These are phyloP conservation scores for Premnoplex brunnescens DNA, from an alignment of 2,797 vertebrate genomes.

Conservation along the genomic window DNA sequence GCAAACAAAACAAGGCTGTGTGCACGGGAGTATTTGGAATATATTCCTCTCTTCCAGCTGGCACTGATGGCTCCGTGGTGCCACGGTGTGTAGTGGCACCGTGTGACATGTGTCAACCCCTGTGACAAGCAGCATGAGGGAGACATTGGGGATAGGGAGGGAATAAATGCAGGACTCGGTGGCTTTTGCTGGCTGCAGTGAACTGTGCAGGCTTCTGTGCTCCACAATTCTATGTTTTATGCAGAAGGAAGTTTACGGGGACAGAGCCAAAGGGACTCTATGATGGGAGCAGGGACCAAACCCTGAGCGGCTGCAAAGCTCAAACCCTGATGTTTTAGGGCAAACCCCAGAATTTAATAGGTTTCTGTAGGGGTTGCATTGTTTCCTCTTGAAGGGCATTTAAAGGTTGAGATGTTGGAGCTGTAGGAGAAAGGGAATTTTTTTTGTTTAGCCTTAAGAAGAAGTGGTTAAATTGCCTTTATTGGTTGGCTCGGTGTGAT, in stretches of 20 bases:
- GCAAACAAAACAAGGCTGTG: constrained; percentile 29
- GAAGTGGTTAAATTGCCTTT: neutral
- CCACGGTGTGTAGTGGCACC: constrained; percentile 12
- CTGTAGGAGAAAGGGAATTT: neutral
- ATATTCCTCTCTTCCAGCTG: constrained; percentile 17
- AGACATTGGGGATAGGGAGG: constrained; percentile 49
- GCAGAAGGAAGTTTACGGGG: constrained; percentile 39
- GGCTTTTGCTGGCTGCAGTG: constrained; percentile 61
- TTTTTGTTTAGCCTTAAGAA: neutral
- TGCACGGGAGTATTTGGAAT: constrained; percentile 1
- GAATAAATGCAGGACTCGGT: constrained; percentile 66
- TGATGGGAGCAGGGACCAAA: neutral
- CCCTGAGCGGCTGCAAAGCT: neutral
- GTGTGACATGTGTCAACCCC: constrained; percentile 69
- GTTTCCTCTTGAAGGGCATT: neutral
- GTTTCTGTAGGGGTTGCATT: neutral
- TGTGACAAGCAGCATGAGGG: constrained; percentile 55
- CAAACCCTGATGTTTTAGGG: neutral
- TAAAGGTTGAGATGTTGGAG: neutral
- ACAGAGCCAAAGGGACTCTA: neutral
- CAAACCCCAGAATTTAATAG: neutral
- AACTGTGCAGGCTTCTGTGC: constrained; percentile 28
- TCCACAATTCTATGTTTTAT: constrained; percentile 71
- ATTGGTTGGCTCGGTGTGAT: neutral
- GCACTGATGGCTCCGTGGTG: neutral